phyloP scores from a whole-genome alignment of 2,113 vertebrate species.

The Tringa solitaria region DNA sequence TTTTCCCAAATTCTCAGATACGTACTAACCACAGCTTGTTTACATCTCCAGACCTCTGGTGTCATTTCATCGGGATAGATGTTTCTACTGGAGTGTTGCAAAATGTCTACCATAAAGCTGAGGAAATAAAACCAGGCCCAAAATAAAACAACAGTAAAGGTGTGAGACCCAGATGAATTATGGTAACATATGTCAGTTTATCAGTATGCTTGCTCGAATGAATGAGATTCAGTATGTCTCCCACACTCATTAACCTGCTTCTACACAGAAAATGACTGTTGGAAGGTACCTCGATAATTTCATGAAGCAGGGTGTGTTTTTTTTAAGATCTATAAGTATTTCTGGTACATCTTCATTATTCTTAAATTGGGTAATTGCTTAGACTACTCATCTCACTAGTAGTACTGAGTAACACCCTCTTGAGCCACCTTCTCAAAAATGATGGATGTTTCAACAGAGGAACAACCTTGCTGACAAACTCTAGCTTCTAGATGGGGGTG shows the following conservation, averaged over 20 bases:
- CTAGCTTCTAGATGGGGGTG: background rate
- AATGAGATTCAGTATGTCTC: background rate
- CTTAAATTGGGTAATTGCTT: background rate
- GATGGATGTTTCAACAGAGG: background rate
- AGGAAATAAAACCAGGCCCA: background rate
- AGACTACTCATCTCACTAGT: background rate
- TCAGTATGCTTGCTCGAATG: background rate
- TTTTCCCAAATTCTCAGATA: background rate
- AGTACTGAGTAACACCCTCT: background rate
- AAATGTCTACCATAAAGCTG: background rate
- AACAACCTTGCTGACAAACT: background rate
- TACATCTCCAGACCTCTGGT: background rate
- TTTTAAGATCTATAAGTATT: background rate
- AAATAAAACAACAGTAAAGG: background rate
- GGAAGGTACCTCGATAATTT: background rate
- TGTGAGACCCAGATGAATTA: background rate
- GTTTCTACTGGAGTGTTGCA: background rate
- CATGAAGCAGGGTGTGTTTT: accelerated
- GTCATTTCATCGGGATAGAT: background rate
- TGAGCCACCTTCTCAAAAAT: background rate
- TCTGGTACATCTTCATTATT: background rate
- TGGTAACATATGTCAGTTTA: background rate
- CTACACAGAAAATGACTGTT: background rate
- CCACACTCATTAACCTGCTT: background rate
- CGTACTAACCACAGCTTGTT: background rate